A percentile compares a stretch with the other conserved stretches of the same genome.
Evolutionary conservation across 2,113 vertebrate genomes (phyloP).

Genomic region (Salvelinus alpinus): DNA sequence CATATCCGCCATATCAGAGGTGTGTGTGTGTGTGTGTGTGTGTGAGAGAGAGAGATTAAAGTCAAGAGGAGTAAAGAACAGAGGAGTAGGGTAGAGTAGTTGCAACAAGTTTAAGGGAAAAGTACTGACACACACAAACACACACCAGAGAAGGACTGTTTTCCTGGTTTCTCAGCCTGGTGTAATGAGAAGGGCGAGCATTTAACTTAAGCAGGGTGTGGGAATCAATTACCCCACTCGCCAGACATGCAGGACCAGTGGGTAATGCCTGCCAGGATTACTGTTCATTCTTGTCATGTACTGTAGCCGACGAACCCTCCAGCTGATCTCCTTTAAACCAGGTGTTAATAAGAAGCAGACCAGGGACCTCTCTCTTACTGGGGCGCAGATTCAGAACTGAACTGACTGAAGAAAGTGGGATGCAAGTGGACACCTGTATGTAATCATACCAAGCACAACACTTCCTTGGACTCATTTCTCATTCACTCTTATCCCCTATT

Average conservation of each 20-base stretch:
- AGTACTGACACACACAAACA: slow-evolving; percentile 41
- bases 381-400: slow-evolving; percentile 43
- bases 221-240: slow-evolving; percentile 72
- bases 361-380: slow-evolving; percentile 25
- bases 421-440: slow-evolving; percentile 48
- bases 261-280: slow-evolving; percentile 67
- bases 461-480: background rate
- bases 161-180: slow-evolving; percentile 40
- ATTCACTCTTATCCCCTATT: slow-evolving; percentile 45
- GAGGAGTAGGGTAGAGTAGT: background rate
- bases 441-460: too few relatives aligned
- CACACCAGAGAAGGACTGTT: slow-evolving; percentile 55
- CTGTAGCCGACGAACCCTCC: slow-evolving; percentile 66
- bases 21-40: background rate
- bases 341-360: slow-evolving; percentile 69
- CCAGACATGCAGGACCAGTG: slow-evolving; percentile 62
- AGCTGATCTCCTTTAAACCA: slow-evolving; percentile 70
- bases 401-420: slow-evolving; percentile 63
- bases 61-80: background rate
- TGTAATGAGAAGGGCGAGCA: slow-evolving; percentile 38
- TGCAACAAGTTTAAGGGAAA: slow-evolving; percentile 26
- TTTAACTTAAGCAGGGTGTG: slow-evolving; percentile 65
- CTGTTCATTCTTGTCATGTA: slow-evolving; percentile 70
- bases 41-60: slow-evolving; percentile 7
- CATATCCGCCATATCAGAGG: background rate